Evolutionary conservation across 2,797 vertebrate species (phyloP).

Genomic region (Numenius phaeopus): DNA sequence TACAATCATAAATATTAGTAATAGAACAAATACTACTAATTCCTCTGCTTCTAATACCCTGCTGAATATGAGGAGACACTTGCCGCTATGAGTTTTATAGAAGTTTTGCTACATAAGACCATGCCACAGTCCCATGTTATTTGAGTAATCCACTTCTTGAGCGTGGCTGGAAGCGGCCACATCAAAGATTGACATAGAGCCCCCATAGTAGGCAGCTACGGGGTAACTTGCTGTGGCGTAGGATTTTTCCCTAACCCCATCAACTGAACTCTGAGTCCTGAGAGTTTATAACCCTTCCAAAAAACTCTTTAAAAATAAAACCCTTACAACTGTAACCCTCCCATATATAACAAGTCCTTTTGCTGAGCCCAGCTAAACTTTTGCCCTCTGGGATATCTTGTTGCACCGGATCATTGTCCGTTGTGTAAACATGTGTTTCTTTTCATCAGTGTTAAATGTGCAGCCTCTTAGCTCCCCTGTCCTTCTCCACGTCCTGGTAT

Average conservation of each 20-base stretch:
- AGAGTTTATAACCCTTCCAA: background rate
- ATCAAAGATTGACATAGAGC: conserved; percentile 6
- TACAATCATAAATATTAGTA: background rate
- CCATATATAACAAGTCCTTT: background rate
- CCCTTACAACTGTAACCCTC: background rate
- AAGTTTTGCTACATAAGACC: background rate
- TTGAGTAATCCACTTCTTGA: background rate
- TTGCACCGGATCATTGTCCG: conserved; percentile 32
- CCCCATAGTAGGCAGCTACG: background rate
- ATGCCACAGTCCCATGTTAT: background rate
- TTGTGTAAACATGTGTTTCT: conserved; percentile 54
- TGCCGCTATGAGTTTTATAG: background rate
- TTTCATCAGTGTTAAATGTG: conserved; percentile 34
- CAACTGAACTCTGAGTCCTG: background rate
- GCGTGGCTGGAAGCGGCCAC: background rate
- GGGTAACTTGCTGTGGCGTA: background rate
- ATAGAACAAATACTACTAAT: background rate
- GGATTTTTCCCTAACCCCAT: background rate
- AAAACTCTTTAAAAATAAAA: conserved; percentile 30
- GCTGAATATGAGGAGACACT: background rate
- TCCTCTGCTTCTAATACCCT: background rate
- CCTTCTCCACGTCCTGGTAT: background rate
- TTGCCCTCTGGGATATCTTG: conserved; percentile 55
- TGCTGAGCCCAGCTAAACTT: background rate
- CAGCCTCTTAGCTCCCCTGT: conserved; percentile 8